Conservation (phyloP, 2,113 vertebrate species). For the Nicator chloris region DNA sequence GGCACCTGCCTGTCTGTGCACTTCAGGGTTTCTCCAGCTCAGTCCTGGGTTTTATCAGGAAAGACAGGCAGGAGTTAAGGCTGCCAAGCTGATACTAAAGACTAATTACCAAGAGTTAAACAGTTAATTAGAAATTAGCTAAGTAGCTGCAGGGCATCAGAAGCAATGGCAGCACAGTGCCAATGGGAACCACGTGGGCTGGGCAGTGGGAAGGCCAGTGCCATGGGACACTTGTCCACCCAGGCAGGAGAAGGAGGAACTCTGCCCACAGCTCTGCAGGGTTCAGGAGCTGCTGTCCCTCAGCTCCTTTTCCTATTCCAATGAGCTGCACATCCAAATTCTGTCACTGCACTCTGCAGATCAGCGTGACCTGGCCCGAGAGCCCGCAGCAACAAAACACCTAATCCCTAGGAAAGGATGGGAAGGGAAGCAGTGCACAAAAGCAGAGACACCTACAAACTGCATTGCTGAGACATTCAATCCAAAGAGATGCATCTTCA, state of each 20-base stretch:
- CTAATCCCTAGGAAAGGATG: neutral
- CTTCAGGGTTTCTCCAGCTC: neutral
- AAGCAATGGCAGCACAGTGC: neutral
- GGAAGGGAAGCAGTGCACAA: neutral
- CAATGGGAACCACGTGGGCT: accelerated
- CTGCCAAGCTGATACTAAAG: conserved; percentile 50
- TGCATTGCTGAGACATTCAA: conserved; percentile 14
- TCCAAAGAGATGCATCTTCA: conserved; percentile 20
- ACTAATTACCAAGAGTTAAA: conserved; percentile 56
- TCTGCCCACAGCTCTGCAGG: neutral
- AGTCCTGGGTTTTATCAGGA: neutral
- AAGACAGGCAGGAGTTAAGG: conserved; percentile 15
- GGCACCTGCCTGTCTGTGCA: neutral
- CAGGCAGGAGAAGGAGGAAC: neutral
- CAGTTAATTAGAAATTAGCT: conserved; percentile 46
- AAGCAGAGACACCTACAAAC: conserved; percentile 33
- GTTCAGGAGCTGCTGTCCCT: neutral
- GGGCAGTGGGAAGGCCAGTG: neutral
- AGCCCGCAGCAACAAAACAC: accelerated
- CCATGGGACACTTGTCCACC: neutral
- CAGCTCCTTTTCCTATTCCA: neutral
- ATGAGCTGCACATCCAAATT: accelerated
- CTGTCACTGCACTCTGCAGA: neutral
- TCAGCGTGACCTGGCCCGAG: neutral
- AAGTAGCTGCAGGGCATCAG: neutral